Base-by-base conservation (phyloP, 2,888 invertebrate species). In the Cantharis lateralis region DNA sequence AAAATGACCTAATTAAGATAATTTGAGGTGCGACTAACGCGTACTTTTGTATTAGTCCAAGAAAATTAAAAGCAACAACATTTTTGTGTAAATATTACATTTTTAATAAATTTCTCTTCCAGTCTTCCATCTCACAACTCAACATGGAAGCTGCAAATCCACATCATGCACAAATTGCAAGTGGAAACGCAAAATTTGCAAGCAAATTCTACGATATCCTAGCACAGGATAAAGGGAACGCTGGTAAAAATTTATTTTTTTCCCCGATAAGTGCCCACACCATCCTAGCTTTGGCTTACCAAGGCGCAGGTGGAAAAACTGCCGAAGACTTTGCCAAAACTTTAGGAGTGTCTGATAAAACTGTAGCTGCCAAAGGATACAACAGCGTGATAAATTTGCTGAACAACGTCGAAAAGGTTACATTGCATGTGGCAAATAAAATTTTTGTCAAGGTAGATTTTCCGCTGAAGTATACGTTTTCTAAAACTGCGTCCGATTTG, bases 371-470 rank as follows among this genome's bases (percentile, higher is more conserved):
- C 83, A 15, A 82, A 81, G 81, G 80, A 76, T 68, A 79, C 80
- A 71, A 79, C 26, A 68, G 79, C 15, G 77, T 87, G 0, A 85
- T 87, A 81, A 73, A 62, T 5, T 79, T 84, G n/a, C 80, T 88
- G 13, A 87, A 87, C 75, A 82, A 82, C 75, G 83, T 87, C 24
- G 72, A 84, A 81, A 90, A 91, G 66, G 92, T 93, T 2, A 91
- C 91, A 9, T 85, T 94, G 5, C 91, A 91, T 77, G 89, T 94
- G 61, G 95, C 95, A 0, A 96, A 95, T 84, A 93, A 93, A 81
- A 88, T 95, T 5, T 87, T 92, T 84, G 86, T 94, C 0, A 91
- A 91, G 83, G 88, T 90, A 0, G 81, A 82, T 0, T 90, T 91
- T 70, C 85, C 89, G 10, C 81, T 95, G 3, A 89, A 91, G 20